Evolutionary conservation across 2,797 vertebrate species (phyloP), one percentile per base, ranked within the genome.

Genomic region (Myiotriccus ornatus): DNA sequence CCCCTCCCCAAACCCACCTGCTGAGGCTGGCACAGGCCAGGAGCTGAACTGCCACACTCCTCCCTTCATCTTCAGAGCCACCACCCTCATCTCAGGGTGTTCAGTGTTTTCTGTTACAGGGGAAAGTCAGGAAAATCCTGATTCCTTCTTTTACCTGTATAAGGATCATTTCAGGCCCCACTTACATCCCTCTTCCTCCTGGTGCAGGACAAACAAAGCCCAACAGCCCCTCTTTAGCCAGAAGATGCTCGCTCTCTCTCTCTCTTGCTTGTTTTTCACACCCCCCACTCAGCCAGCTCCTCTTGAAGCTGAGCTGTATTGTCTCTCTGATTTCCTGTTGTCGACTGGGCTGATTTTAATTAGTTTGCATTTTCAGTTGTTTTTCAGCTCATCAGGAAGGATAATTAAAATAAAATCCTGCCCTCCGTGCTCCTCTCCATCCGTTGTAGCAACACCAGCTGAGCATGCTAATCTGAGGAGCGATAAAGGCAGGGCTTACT

Each of bases 371-470:
- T 95, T 96, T 87, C 82, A 47, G 43, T 77, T 94, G 68, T 22
- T 94, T 96, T 95, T 90, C 73, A 82, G 63, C 78, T 96, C 79
- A 84, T 95, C 79, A 63, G 74, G 84, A 95, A 92, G 59, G 59
- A 73, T 91, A 82, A 90, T 90, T 96, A 86, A 71, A 81, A 84
- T 67, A 84, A 93, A 91, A 59, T 59, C n/a, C 28, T 91, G 73
- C 87, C 74, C 87, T 89, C 74, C 0, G 0, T 76, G 67, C 63
- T 87, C 80, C 41, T 84, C 59, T 59, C 59, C 53, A 34, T 79
- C 83, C n/a, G 2, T 74, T 1, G 1, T 22, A 82, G 77, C 34
- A 9, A 27, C 25, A 19, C 27, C 35, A 64, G 60, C 85, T 69
- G 81, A 77, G 76, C 70, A 9, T 5, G 43, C 79, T 93, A 79